A percentile compares a stretch with the other conserved stretches of the same genome.
phyloP scores from a whole-genome alignment of 2,113 vertebrate genomes.

The Origma solitaria region DNA sequence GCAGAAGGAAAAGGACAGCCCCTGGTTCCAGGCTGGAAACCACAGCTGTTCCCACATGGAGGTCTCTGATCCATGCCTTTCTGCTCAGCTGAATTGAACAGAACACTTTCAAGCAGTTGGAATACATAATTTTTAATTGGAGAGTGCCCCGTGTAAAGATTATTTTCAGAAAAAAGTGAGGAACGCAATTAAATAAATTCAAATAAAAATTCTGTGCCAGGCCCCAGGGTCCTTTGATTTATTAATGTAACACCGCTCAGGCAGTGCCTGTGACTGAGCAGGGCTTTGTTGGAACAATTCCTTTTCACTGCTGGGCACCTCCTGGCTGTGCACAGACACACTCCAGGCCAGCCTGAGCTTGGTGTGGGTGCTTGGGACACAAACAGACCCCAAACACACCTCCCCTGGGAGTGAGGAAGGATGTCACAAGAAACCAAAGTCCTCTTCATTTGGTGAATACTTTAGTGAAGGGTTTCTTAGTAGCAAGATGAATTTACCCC shows the following conservation, averaged over 20 bases:
- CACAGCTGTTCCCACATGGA: accelerated
- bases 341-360: background rate
- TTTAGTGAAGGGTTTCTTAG: background rate
- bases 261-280: background rate
- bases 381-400: background rate
- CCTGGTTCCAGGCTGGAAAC: background rate
- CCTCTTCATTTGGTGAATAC: background rate
- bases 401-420: accelerated
- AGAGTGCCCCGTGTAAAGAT: background rate
- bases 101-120: background rate
- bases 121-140: background rate
- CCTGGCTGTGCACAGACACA: accelerated
- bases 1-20: background rate
- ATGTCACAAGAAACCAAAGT: background rate
- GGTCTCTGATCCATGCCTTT: accelerated
- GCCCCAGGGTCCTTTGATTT: background rate
- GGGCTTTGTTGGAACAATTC: background rate
- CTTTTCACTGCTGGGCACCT: background rate
- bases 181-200: background rate
- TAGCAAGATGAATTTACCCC: background rate
- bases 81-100: background rate
- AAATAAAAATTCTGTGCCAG: background rate
- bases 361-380: background rate
- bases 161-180: background rate
- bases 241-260: background rate